Evolutionary conservation across 2,113 vertebrate genomes (phyloP).

Genomic region (Hypocryptadius cinnamomeus): DNA sequence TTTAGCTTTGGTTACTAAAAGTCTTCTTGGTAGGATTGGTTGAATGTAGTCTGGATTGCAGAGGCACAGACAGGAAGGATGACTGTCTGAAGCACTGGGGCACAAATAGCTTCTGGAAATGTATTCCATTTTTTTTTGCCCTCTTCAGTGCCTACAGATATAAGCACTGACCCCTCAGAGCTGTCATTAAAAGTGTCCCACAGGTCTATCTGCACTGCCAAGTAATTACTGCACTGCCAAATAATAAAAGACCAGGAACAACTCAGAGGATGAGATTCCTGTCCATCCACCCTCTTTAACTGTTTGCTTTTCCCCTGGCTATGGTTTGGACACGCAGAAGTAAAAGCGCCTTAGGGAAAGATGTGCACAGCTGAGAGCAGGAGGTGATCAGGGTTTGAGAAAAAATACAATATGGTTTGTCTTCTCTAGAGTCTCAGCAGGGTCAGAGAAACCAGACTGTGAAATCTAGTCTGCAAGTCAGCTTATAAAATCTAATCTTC

Average conservation of each 20-base stretch:
- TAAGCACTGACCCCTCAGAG: neutral
- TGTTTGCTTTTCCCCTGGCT: neutral
- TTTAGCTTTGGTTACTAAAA: neutral
- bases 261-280: neutral
- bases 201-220: neutral
- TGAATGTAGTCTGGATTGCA: neutral
- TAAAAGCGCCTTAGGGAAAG: neutral
- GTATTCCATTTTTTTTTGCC: neutral
- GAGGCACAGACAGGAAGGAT: neutral
- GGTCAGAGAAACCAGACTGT: neutral
- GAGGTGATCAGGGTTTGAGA: neutral
- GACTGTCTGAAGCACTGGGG: neutral
- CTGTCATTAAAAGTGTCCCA: neutral
- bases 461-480: neutral
- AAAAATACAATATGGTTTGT: fast-evolving
- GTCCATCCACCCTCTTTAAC: neutral
- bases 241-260: neutral
- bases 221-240: neutral
- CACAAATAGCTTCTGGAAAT: neutral
- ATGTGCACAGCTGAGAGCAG: neutral
- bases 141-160: neutral
- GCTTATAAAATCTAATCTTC: neutral
- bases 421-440: neutral
- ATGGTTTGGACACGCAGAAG: neutral
- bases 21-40: neutral